Percentiles rank a stretch among this genome's conserved stretches.
Conservation (phyloP, 2,797 vertebrate species). For the Sebastes minor region DNA sequence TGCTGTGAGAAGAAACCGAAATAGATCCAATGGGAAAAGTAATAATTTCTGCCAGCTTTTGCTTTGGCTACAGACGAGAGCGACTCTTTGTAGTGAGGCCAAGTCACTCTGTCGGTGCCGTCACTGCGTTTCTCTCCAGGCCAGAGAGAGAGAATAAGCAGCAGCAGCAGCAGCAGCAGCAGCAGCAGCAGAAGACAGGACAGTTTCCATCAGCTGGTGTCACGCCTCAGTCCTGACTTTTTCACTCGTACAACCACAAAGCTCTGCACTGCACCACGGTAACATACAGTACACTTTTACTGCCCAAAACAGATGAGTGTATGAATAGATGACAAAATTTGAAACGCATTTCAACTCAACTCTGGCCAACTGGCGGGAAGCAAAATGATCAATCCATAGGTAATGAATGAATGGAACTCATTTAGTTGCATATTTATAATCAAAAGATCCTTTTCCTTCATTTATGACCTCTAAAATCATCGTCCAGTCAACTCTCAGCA, state of each 20-base stretch:
- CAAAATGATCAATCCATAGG: background rate
- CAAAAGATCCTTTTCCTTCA: background rate
- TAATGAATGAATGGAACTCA: background rate
- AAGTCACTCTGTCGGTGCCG: slow-evolving; percentile 23
- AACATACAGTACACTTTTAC: background rate
- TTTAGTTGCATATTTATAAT: background rate
- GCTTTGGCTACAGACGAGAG: slow-evolving; percentile 12
- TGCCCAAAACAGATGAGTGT: background rate
- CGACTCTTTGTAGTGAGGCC: slow-evolving; percentile 22
- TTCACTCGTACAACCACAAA: background rate
- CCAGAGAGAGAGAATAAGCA: background rate
- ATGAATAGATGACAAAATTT: background rate
- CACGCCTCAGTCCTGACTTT: slow-evolving; percentile 28
- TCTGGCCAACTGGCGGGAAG: background rate
- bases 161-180: slow-evolving; percentile 6
- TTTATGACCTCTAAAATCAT: background rate
- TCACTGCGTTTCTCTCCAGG: background rate
- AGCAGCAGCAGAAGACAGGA: slow-evolving; percentile 25
- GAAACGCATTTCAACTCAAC: background rate
- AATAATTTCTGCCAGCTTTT: slow-evolving; percentile 1
- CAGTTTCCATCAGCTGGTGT: slow-evolving; percentile 64
- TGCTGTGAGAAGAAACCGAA: background rate
- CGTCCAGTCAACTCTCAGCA: background rate
- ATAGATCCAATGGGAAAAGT: background rate
- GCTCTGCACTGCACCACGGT: background rate